Base-by-base conservation (phyloP, 1,140 invertebrate species). In the Sinella curviseta region DNA sequence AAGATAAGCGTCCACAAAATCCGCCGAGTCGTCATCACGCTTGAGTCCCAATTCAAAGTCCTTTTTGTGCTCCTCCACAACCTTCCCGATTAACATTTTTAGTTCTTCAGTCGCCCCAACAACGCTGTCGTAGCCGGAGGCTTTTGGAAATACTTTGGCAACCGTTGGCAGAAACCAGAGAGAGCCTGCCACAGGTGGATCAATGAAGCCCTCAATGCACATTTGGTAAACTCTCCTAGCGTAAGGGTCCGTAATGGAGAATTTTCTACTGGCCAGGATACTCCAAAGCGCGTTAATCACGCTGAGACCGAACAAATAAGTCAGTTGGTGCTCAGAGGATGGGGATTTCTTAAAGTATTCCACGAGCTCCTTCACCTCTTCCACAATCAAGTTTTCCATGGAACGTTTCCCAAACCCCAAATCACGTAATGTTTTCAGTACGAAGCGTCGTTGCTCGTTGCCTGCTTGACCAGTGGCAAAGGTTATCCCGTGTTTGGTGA, bases 351-450 rank as follows among this genome's bases (percentile, higher is more conserved):
- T 30, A 36, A 24, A 78, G 60, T 77, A 70, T n/a, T 76, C 75
- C 1, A 83, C 78, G 16, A 83, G 55, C 34, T 82, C 78, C 12
- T 74, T 57, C 0, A 83, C 78, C 67, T 83, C 80, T 70, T 80
- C 76, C 26, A 77, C 34, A 20, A 83, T 82, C 0, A 77, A 75
- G 17, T 74, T 75, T 67, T 83, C 82, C 74, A 83, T 81, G 14
- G 77, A 78, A 28, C 78, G 34, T 48, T 80, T 83, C 4, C 82
- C 82, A 48, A 83, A 83, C 0, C 82, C 82, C n/a, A 83, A 73
- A 31, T 83, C 81, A 36, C 81, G 31, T n/a, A 83, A 48, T 1
- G 67, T 78, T 75, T 80, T 80, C 17, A 83, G 31, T 16, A 77
- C 26, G 26, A 83, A 83, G 34, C 81, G 31, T 4, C 82, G 48